Conservation (phyloP, 2,113 vertebrate genomes). For the Mustelus asterias region DNA sequence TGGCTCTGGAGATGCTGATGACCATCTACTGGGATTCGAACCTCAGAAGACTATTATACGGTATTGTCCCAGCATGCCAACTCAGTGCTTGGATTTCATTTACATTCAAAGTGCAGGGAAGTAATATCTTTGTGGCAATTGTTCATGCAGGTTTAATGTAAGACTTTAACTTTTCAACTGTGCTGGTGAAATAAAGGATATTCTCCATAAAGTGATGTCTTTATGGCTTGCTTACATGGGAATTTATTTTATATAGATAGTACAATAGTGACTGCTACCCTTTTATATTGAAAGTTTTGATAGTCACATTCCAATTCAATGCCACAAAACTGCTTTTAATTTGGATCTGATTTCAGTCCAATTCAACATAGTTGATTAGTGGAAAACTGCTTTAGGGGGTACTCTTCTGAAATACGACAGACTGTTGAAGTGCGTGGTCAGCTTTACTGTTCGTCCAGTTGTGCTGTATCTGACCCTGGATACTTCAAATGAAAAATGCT, state of each 20-base stretch:
- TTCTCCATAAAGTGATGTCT: neutral
- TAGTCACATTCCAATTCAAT: neutral
- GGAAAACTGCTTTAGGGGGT: neutral
- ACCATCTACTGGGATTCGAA: neutral
- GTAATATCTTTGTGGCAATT: neutral
- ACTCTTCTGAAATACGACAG: neutral
- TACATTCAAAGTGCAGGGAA: neutral
- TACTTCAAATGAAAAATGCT: neutral
- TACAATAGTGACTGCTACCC: neutral
- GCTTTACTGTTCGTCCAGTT: neutral
- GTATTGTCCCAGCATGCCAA: neutral
- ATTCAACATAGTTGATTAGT: neutral
- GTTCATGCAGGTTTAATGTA: neutral
- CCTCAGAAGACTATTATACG: neutral
- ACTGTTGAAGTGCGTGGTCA: neutral
- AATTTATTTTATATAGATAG: neutral
- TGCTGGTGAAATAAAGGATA: neutral
- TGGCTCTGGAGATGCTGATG: constrained; percentile 14
- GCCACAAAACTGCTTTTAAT: neutral
- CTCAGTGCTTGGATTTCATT: constrained; percentile 11
- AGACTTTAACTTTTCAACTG: neutral
- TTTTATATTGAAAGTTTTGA: neutral
- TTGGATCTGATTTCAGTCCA: neutral
- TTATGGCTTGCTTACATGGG: neutral
- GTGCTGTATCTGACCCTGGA: neutral